Percentiles rank a stretch among this genome's conserved stretches.
These are phyloP conservation scores for Apamea crenata DNA, from an alignment of 2,888 invertebrate species.

Conservation along the genomic window DNA sequence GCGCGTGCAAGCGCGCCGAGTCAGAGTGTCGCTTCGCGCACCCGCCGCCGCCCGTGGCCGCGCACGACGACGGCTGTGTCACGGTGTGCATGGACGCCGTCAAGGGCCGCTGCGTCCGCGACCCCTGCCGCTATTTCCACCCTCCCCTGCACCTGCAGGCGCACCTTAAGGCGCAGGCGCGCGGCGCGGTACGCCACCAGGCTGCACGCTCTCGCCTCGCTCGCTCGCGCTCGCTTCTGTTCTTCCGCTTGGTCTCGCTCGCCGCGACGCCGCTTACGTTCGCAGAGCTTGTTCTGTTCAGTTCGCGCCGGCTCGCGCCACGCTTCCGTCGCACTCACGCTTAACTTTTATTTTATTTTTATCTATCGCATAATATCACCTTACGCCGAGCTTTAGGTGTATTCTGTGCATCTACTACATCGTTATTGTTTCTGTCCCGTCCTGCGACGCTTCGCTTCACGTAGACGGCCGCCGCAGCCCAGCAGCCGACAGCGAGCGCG, in stretches of 20 bases:
- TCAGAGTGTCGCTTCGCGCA: constrained; percentile 99
- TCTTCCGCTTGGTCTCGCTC: constrained; percentile 88
- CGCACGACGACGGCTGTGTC: constrained; percentile 99
- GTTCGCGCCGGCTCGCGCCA: constrained; percentile 87
- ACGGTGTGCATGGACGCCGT: constrained; percentile 99
- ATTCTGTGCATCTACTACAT: constrained; percentile 91
- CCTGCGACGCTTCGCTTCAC: constrained; percentile 91
- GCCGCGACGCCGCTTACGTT: constrained; percentile 89
- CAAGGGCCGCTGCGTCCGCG: constrained; percentile 99
- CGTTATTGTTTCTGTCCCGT: constrained; percentile 91
- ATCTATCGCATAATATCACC: constrained; percentile 90
- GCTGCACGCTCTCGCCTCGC: constrained; percentile 90
- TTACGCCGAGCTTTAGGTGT: constrained; percentile 90
- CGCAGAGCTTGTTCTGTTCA: constrained; percentile 88
- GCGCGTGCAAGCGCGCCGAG: constrained; percentile 99
- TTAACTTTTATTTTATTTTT: constrained; percentile 88
- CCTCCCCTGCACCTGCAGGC: constrained; percentile 99
- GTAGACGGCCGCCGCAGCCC: constrained; percentile 90
- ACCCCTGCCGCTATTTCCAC: constrained; percentile 99
- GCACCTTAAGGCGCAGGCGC: constrained; percentile 99
- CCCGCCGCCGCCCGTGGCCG: constrained; percentile 98
- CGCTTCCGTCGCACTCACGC: constrained; percentile 91
- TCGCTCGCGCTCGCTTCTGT: constrained; percentile 88
- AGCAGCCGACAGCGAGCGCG: constrained; percentile 92
- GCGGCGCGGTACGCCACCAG: constrained; percentile 96